Conservation (phyloP, 2,113 vertebrate species). For the Conger conger region DNA sequence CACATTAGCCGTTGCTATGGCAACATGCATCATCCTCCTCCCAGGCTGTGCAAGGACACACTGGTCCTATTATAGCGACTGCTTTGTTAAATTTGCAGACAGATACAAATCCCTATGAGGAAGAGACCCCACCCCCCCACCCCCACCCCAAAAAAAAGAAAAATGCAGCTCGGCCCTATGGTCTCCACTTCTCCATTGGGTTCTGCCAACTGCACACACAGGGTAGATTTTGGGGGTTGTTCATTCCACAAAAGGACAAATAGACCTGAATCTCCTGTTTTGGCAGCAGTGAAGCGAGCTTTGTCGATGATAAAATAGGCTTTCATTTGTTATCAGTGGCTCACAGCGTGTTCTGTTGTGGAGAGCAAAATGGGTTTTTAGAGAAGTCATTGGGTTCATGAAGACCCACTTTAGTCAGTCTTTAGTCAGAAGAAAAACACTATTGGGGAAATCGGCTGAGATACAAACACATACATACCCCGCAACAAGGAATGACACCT, state of each 20-base stretch:
- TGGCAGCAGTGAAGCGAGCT: not conserved
- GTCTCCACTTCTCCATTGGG: no score
- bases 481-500: no score
- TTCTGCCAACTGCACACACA: not conserved
- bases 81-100: constrained; percentile 51
- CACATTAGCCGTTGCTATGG: constrained; percentile 40
- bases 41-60: constrained; percentile 28
- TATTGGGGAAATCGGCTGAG: no score
- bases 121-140: constrained; percentile 20
- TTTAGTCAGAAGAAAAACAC: no score
- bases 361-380: not conserved
- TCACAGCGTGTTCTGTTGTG: not conserved
- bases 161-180: not conserved
- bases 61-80: constrained; percentile 36
- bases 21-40: not conserved
- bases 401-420: no score
- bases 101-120: constrained; percentile 46
- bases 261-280: not conserved
- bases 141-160: constrained; percentile 7
- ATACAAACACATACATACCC: no score
- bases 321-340: not conserved
- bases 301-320: not conserved
- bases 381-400: no score
- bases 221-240: not conserved
- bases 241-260: constrained; percentile 12